Evolutionary conservation across 1,140 invertebrate species (phyloP), one percentile per base, ranked within the genome.

Genomic region (Vanessa tameamea): DNA sequence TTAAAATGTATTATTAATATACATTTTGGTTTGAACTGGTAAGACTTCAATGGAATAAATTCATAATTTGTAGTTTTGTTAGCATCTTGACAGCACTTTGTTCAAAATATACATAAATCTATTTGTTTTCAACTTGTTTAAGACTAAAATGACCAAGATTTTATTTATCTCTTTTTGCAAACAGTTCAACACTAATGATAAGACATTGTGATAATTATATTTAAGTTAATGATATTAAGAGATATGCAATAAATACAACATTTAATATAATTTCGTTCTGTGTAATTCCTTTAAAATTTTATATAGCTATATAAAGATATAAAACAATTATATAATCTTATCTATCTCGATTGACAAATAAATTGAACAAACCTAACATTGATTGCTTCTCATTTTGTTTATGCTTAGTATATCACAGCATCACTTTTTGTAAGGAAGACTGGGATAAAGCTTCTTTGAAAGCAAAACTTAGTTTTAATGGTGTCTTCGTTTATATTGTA

Each of bases 141-240:
- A 14, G 14, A 26, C 6, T 64, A 11, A 16, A 9, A 47, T 16
- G 15, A 47, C 23, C 15, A 48, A 64, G 26, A 37, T 20, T 15
- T 61, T 31, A 31, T 31, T 53, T 64, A 64, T 55, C 61, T 65
- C 47, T 31, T 57, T 26, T 23, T 50, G 64, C 16, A 64, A 74
- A 69, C n/a, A 69, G 50, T 51, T 69, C 64, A 69, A 55, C 61
- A 55, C 23, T 70, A 67, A 31, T 66, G 68, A 67, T 74, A 69
- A 74, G 72, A 64, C 48, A 64, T 63, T 74, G 72, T 75, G 73
- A 69, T 75, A 75, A 71, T 59, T 67, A 69, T 26, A 48, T 69
- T 65, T 74, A 74, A 74, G 72, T 74, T 74, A 74, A 59, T 67
- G 13, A 55, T 69, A 64, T 53, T 63, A 16, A 57, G 16, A 31